Base-by-base conservation (phyloP, 2,888 invertebrate species). In the Sarcophaga variegata region DNA sequence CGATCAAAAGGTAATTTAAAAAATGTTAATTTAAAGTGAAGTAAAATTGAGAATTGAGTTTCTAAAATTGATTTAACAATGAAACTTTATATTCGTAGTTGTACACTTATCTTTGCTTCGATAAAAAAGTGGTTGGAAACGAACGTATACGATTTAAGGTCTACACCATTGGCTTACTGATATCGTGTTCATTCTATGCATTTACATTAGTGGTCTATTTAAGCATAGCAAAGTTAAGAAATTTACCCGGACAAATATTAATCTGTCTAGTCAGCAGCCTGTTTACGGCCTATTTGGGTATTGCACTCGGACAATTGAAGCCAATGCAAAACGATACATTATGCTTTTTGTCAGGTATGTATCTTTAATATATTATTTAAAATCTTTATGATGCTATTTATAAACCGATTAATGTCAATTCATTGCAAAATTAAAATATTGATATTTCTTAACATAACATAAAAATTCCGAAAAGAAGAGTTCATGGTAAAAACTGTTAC, bases 161-260 rank as follows among this genome's bases (percentile, higher is more conserved):
- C 88, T 93, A 93, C 88, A 91, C 93, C 3, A 88, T 93, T 86
- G 93, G 95, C 27, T 93, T 94, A 85, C 92, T 95, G 67, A 94
- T 95, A 85, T 96, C 96, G n/a, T 95, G 95, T 88, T 93, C 95
- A 12, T 96, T 96, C 90, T 94, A 96, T 88, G 92, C 95, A 5
- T 90, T 95, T 37, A 97, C 97, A 0, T 92, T 96, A 83, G 71
- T 95, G 86, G 96, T 96, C 47, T 96, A 97, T 93, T 92, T 94
- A 67, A 94, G 94, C 5, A 93, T 97, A 80, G 95, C 96, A 1
- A 95, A 95, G 80, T 93, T 96, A 80, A 95, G 95, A 82, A 97
- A 97, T 93, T 94, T 97, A 22, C 96, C 97, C 86, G 97, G 97
- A 0, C 95, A 95, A 90, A 96, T 96, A 17, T 94, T 97, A 69